Percentiles rank a stretch among this genome's conserved stretches.
Evolutionary conservation across 2,113 vertebrate genomes (phyloP).

Genomic region (Calidris pugnax): DNA sequence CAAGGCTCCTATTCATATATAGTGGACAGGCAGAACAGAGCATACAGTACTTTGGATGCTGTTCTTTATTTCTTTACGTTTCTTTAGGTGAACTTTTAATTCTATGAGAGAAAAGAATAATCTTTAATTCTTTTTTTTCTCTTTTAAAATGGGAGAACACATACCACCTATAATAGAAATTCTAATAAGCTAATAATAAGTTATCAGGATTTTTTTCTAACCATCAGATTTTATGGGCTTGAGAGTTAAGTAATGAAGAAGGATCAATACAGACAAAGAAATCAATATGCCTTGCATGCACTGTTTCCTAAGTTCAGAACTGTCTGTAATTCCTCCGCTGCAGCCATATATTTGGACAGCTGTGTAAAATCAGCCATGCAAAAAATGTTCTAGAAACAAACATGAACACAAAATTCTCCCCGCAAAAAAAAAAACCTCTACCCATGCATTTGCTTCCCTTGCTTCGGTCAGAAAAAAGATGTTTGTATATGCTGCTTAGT

Average conservation of each 20-base stretch:
- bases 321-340: not conserved
- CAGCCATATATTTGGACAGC: not conserved
- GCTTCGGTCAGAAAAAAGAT: not conserved
- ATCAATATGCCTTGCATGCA: not conserved
- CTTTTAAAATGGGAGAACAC: not conserved
- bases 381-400: not conserved
- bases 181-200: not conserved
- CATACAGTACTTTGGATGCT: not conserved
- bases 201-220: not conserved
- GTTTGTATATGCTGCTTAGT: not conserved
- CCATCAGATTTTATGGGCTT: not conserved
- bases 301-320: not conserved
- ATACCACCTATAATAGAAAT: not conserved
- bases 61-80: not conserved
- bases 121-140: not conserved
- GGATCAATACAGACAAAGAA: slow-evolving; percentile 17
- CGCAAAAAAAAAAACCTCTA: no score
- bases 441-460: not conserved
- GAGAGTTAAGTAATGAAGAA: slow-evolving; percentile 33
- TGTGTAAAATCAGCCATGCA: not conserved
- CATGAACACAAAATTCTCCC: not conserved
- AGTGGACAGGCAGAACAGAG: not conserved
- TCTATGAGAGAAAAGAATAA: not conserved
- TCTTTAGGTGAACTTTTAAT: not conserved
- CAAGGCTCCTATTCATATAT: not conserved